These are phyloP conservation scores for Austrolebias charrua DNA, from an alignment of 2,797 vertebrate species.

Conservation along the genomic window DNA sequence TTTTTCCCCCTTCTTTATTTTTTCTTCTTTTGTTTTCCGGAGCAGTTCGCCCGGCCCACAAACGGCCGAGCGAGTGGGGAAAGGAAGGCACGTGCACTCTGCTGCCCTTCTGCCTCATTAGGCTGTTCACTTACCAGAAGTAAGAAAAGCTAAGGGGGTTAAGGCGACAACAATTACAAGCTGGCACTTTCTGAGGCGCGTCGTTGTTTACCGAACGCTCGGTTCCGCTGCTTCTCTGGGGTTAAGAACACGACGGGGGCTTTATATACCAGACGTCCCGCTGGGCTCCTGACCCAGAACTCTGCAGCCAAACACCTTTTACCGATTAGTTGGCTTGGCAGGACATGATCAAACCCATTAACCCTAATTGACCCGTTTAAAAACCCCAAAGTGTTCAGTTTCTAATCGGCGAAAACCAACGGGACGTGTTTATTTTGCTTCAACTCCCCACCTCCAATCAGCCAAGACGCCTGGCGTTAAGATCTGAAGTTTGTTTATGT, in stretches of 20 bases:
- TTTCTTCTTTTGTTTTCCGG: conserved; percentile 51
- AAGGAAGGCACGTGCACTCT: conserved; percentile 63
- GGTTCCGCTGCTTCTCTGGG: conserved; percentile 9
- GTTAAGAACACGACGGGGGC: conserved; percentile 22
- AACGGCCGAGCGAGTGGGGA: conserved; percentile 6
- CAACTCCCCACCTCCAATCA: not conserved
- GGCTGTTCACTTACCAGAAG: conserved; percentile 66
- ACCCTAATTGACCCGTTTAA: too few species aligned
- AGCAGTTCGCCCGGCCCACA: conserved; percentile 18
- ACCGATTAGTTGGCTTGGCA: conserved; percentile 4
- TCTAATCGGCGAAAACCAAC: too few species aligned
- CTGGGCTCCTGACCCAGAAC: conserved; percentile 21
- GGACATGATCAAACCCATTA: not conserved
- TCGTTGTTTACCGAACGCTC: conserved; percentile 49
- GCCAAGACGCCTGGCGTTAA: not conserved
- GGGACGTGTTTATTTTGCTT: not conserved
- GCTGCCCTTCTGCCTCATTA: conserved; percentile 71
- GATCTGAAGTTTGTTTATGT: conserved; percentile 11
- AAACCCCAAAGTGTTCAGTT: too few species aligned
- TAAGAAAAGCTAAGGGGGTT: conserved; percentile 52
- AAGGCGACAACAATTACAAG: conserved; percentile 49
- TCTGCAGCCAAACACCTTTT: conserved; percentile 13
- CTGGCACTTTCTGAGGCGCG: conserved; percentile 23
- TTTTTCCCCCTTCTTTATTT: not conserved
- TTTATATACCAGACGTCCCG: not conserved